Percentiles rank a stretch among this genome's conserved stretches.
Evolutionary conservation across 2,888 invertebrate species (phyloP).

Genomic region (Lasioglossum calceatum): DNA sequence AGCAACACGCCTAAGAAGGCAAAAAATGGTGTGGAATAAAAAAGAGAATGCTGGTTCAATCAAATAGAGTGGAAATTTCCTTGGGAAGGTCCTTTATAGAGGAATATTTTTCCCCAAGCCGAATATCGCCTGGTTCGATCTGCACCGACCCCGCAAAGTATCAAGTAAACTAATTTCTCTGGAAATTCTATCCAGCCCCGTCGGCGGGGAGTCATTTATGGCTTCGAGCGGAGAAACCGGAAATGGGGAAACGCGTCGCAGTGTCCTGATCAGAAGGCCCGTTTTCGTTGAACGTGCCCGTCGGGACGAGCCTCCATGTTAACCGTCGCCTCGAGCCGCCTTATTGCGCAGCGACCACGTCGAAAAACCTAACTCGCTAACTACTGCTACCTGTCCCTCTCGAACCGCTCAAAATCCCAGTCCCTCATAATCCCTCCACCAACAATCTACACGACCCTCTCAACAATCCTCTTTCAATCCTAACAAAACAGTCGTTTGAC

Average conservation of each 20-base stretch:
- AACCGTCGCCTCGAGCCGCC: constrained; percentile 60
- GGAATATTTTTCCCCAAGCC: not conserved
- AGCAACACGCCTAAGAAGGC: not conserved
- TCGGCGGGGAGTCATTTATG: constrained; percentile 35
- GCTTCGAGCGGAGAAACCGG: constrained; percentile 43
- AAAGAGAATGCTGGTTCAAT: not conserved
- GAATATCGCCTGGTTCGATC: not conserved
- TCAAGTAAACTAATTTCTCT: constrained; percentile 8
- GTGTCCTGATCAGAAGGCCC: constrained; percentile 40
- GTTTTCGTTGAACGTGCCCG: constrained; percentile 50
- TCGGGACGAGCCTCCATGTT: constrained; percentile 67
- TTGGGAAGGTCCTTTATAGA: not conserved
- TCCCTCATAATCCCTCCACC: not conserved
- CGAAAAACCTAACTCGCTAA: not conserved
- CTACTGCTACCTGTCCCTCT: not conserved
- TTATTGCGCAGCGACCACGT: constrained; percentile 68
- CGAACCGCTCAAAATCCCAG: not conserved
- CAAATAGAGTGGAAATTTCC: not conserved
- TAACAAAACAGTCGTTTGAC: not conserved
- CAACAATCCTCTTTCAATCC: not conserved
- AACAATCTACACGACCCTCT: not conserved
- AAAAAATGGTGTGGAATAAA: not conserved
- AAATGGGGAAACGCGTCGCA: constrained; percentile 55
- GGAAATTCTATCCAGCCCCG: not conserved
- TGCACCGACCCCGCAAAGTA: not conserved